Evolutionary conservation across 2,797 vertebrate genomes (phyloP).

Genomic region (Gadopsis bispinosus): DNA sequence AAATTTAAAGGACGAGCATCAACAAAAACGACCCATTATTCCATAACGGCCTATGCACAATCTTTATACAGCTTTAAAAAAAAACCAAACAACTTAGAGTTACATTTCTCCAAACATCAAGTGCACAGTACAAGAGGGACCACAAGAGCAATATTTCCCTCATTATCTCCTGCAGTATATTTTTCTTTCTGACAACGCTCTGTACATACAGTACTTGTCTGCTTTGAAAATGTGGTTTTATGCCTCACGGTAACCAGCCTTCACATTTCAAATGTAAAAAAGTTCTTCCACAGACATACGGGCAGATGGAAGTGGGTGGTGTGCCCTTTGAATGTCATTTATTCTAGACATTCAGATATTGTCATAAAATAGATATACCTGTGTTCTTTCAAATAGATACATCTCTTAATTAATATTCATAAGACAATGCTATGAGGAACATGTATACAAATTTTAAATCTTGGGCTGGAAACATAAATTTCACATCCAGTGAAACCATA

Average conservation of each 20-base stretch:
- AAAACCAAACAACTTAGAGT: slow-evolving; percentile 14
- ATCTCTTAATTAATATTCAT: slow-evolving; percentile 22
- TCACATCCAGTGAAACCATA: background rate
- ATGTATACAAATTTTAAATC: background rate
- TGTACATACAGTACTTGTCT: background rate
- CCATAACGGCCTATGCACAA: background rate
- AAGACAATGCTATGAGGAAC: background rate
- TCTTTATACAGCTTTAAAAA: background rate
- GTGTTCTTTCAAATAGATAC: slow-evolving; percentile 1
- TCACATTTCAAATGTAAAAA: slow-evolving; percentile 36
- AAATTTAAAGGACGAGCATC: background rate
- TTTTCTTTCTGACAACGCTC: slow-evolving; percentile 35
- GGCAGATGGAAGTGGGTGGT: slow-evolving; percentile 54
- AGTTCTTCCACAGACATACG: slow-evolving; percentile 28
- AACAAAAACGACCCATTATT: background rate
- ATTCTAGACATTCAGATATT: slow-evolving; percentile 27
- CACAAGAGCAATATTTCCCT: slow-evolving; percentile 44
- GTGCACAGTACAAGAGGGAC: slow-evolving; percentile 16
- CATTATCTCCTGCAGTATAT: slow-evolving; percentile 41
- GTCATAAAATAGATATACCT: slow-evolving; percentile 27
- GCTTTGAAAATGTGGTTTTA: slow-evolving; percentile 37
- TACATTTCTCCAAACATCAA: slow-evolving; percentile 36
- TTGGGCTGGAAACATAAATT: slow-evolving; percentile 16
- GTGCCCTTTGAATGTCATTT: slow-evolving; percentile 33
- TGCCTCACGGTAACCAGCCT: slow-evolving; percentile 9